A percentile compares a stretch with the other conserved stretches of the same genome.
These are phyloP conservation scores for Nematopogon swammerdamellus DNA, from an alignment of 2,888 invertebrate species.

Conservation along the genomic window DNA sequence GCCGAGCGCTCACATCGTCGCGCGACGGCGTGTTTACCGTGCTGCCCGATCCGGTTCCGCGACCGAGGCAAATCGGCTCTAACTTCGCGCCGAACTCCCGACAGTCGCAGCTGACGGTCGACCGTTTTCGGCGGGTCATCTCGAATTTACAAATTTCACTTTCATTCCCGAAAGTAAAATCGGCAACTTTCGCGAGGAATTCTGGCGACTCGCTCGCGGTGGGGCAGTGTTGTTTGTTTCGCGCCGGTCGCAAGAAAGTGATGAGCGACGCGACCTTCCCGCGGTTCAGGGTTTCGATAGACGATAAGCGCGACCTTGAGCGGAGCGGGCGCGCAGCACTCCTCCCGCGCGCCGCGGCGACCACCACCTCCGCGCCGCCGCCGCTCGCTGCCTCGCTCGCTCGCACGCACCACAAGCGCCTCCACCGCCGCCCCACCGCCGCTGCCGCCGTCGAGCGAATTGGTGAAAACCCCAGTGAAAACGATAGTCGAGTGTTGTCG, in stretches of 20 bases:
- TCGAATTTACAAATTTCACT: too few relatives aligned
- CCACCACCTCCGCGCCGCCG: constrained; percentile 18
- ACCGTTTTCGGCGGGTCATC: too few relatives aligned
- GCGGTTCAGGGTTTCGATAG: constrained; percentile 44
- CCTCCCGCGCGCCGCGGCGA: constrained; percentile 41
- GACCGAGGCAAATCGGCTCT: too few relatives aligned
- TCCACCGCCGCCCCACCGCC: constrained; percentile 16
- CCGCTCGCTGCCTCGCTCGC: constrained; percentile 17
- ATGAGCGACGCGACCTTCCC: constrained; percentile 28
- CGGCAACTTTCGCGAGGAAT: neutral
- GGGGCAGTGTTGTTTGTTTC: neutral
- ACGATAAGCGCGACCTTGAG: constrained; percentile 53
- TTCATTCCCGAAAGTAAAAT: neutral
- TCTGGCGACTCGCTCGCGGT: too few relatives aligned
- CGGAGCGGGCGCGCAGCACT: constrained; percentile 29
- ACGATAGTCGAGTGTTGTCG: neutral
- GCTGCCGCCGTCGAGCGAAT: constrained; percentile 15
- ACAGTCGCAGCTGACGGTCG: too few relatives aligned
- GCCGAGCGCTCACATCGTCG: constrained; percentile 36
- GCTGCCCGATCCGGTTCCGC: too few relatives aligned
- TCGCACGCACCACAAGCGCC: constrained; percentile 12
- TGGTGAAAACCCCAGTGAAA: neutral
- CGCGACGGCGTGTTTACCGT: constrained; percentile 7
- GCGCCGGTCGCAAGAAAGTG: constrained; percentile 1
- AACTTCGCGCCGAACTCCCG: too few relatives aligned